Evolutionary conservation across 2,797 vertebrate genomes (phyloP), one percentile per base, ranked within the genome.

Genomic region (Scolopax rusticola): DNA sequence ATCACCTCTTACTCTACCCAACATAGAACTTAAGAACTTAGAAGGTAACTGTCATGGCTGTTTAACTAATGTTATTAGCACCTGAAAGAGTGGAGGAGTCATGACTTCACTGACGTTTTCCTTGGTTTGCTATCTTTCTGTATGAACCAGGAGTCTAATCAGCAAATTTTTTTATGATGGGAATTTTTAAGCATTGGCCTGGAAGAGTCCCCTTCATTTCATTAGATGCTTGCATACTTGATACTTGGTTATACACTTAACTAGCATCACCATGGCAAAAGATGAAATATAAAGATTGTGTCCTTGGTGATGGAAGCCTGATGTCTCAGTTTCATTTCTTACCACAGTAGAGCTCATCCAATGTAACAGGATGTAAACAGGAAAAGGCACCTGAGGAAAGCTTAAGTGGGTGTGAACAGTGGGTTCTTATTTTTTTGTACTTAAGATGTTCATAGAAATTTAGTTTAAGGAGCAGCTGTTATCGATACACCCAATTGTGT

Each of bases 161-260:
- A 32, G 38, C 20, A 8, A 43, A 43, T 43, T 43, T 43, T 43
- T 43, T 8, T 7, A 0, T 25, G 32, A 2, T 41, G 54, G n/a
- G 19, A 40, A 13, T 6, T 71, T 24, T 14, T 2, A 4, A 76
- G 30, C 15, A 17, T 53, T 41, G 28, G 15, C 15, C 32, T 12
- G 24, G 36, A 13, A 71, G 28, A 57, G 41, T 43, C 18, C 17
- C 36, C 19, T 17, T 30, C 32, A 7, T 27, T n/a, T n/a, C 23
- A 1, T 36, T 2, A 11, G 45, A 0, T 3, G 60, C 15, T 12
- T n/a, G 28, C 16, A 1, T 15, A 15, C 32, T 56, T 51, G 54
- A 1, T 7, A 5, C n/a, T 30, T 25, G 15, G 15, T 16, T 54
- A 7, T 48, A 4, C 36, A 2, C 25, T 40, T 47, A 3, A 6